Base-by-base conservation (phyloP, 2,888 invertebrate genomes). In the Tethea ocularis region DNA sequence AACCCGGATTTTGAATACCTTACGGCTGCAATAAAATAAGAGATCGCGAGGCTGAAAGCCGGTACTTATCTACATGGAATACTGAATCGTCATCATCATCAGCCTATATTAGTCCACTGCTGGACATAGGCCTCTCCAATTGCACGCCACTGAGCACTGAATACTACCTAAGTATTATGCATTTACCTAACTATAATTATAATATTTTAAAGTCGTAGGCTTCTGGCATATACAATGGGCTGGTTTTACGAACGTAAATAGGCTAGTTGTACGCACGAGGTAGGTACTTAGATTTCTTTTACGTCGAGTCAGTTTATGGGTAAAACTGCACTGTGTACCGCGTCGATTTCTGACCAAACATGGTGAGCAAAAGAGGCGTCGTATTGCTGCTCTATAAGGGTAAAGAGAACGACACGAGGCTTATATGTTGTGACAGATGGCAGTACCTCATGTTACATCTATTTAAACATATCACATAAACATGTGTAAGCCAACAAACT, bases 261-360 rank as follows among this genome's bases (percentile, higher is more conserved):
- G 52, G 52, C 52, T 24, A n/a, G 26, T 26, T 26, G 26, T 26
- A 52, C 26, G 17, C 6, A 29, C 26, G n/a, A n/a, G n/a, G n/a
- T n/a, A n/a, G n/a, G n/a, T 0, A 29, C 72, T 71, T 69, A 71
- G 67, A 51, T 59, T 66, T 64, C 69, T 62, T 66, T 66, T 68
- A 59, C 38, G 51, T 11, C n/a, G 23, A 41, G 52, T 68, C 63
- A 54, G 57, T 65, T 57, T 71, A 69, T 62, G 69, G 68, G 59
- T 58, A 65, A 68, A 67, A 63, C 59, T 62, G 58, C 63, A 66
- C 52, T 36, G 62, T 60, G 64, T 67, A 66, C 54, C 41, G 62
- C 61, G 63, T 68, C 62, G 68, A 67, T 75, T 72, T 74, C 67
- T 67, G 60, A 36, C 83, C 82, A 79, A 77, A 84, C 72, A 81